Conservation (phyloP, 2,888 invertebrate species). For the Lamproptera curius region DNA sequence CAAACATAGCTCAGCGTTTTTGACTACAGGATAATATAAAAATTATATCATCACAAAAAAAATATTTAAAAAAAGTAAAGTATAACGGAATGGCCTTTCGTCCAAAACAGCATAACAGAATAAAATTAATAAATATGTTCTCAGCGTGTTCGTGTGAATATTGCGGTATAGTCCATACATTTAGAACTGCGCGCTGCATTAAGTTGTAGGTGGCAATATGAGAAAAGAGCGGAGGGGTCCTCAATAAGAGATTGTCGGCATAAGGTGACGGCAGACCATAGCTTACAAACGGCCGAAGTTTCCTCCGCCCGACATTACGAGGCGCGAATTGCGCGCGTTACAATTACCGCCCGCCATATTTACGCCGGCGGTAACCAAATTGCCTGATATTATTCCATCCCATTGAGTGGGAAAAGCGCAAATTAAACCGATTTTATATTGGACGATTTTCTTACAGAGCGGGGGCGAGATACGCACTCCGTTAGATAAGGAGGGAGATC, state of each 20-base stretch:
- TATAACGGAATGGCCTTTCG: too few species aligned
- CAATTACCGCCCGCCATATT: conserved; percentile 77
- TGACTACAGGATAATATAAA: too few species aligned
- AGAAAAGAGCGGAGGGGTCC: not conserved
- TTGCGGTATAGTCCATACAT: too few species aligned
- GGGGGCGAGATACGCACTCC: conserved; percentile 74
- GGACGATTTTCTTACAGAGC: conserved; percentile 74
- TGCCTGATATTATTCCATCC: conserved; percentile 79
- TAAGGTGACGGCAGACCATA: conserved; percentile 38
- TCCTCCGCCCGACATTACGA: conserved; percentile 72
- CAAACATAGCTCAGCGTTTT: too few species aligned
- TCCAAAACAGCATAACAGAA: too few species aligned
- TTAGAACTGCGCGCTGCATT: too few species aligned
- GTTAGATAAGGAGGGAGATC: conserved; percentile 76
- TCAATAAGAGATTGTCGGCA: conserved; percentile 14
- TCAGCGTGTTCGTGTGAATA: too few species aligned
- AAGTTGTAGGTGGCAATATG: not conserved
- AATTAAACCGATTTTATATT: conserved; percentile 79
- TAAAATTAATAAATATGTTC: too few species aligned
- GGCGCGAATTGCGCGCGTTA: conserved; percentile 76
- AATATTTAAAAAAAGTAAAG: too few species aligned
- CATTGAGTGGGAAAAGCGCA: conserved; percentile 79
- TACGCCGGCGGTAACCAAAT: conserved; percentile 78
- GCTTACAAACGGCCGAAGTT: conserved; percentile 69
- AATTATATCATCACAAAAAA: too few species aligned